Evolutionary conservation across 2,888 invertebrate genomes (phyloP).

Genomic region (Patella ulyssiponensis): DNA sequence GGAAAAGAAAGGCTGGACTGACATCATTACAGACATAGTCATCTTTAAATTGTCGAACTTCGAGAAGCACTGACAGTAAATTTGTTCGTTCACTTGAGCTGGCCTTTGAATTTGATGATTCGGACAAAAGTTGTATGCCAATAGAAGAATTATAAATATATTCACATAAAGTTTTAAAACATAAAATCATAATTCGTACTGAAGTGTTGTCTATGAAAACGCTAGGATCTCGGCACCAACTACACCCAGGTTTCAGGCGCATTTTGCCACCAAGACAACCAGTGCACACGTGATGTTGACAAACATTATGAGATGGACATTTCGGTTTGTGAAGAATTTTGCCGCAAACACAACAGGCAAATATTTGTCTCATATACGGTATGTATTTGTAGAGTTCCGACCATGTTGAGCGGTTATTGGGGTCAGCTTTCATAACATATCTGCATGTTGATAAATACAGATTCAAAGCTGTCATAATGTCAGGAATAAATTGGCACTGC

Average conservation of each 20-base stretch:
- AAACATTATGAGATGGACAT: slow-evolving; percentile 81
- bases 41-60: slow-evolving; percentile 56
- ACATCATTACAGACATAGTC: slow-evolving; percentile 19
- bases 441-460: slow-evolving; percentile 87
- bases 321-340: slow-evolving; percentile 86
- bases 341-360: slow-evolving; percentile 92
- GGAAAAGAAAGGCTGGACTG: slow-evolving; percentile 1
- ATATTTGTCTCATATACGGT: slow-evolving; percentile 87
- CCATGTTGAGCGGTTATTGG: slow-evolving; percentile 79
- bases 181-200: slow-evolving; percentile 85
- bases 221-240: slow-evolving; percentile 87
- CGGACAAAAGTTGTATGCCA: slow-evolving; percentile 43
- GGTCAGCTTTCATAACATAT: slow-evolving; percentile 83
- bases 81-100: slow-evolving; percentile 34
- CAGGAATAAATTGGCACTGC: slow-evolving; percentile 11
- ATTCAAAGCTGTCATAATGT: slow-evolving; percentile 83
- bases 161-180: slow-evolving; percentile 90
- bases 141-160: slow-evolving; percentile 78
- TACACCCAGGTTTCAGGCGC: slow-evolving; percentile 86
- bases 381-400: slow-evolving; percentile 86
- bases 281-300: slow-evolving; percentile 91
- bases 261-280: slow-evolving; percentile 88
- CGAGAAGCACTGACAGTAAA: slow-evolving; percentile 58
- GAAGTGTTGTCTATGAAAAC: slow-evolving; percentile 87
- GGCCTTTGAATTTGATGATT: slow-evolving; percentile 53